Base-by-base conservation (phyloP, 2,113 vertebrate species). In the Cephalopterus ornatus region DNA sequence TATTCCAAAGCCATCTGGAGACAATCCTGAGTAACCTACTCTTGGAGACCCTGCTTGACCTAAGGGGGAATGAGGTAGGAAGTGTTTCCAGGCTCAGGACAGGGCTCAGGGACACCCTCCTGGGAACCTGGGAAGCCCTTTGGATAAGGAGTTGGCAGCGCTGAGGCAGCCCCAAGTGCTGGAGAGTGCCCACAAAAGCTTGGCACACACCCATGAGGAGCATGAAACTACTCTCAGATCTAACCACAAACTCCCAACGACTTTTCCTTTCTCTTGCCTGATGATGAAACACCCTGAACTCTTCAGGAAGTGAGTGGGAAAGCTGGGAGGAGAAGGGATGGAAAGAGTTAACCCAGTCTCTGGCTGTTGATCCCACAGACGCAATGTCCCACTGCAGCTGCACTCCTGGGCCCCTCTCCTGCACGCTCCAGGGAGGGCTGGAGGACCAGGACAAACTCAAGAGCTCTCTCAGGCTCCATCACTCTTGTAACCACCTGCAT, bases 231-330 rank as follows among this genome's bases (percentile, higher is more conserved):
- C n/a, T 42, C 39, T 39, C 47, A 73, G 49, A 67, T 8, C 62
- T n/a, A 52, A 32, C 26, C 3, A 1, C 52, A 58, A 74, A 32
- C 32, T 42, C 37, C 3, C 1, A 0, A 5, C 11, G 9, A 49
- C 27, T 63, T 83, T 44, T 63, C 27, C 55, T 78, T 28, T 37
- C 30, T 39, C 30, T 70, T 32, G 4, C 15, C 21, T 41, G 62
- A 19, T 18, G 56, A 22, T 14, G 27, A 55, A 84, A 58, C 0
- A 1, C 44, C 12, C 4, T 30, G 37, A 63, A 21, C 12, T 16
- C 18, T 35, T 53, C 0, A 1, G n/a, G 68, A 52, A 65, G 49
- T 0, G 3, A 41, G 70, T 12, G 1, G 2, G 21, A 6, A 19
- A 80, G 12, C 6, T 1, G 2, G 21, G 39, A 85, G 42, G 41